Base-by-base conservation (phyloP, 1,140 invertebrate species). In the Gonioctena quinquepunctata region DNA sequence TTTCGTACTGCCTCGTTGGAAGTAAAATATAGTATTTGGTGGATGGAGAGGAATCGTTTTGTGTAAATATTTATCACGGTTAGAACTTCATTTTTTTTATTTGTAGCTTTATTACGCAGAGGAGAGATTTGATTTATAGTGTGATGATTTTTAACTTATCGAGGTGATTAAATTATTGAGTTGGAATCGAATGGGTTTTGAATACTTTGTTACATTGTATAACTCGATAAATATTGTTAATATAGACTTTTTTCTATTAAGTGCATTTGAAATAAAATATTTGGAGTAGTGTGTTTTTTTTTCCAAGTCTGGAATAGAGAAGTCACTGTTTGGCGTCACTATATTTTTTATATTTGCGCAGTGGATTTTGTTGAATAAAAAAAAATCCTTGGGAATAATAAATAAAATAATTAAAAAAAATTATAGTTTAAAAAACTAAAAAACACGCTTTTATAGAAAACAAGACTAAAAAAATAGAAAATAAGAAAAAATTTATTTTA, bases 241-340 rank as follows among this genome's bases (percentile, higher is more conserved):
- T 42, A 62, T 62, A 16, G 60, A 62, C 60, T 62, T 62, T n/a
- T n/a, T 62, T 62, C 19, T 62, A 62, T 62, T 62, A 62, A 62
- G 26, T 48, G 23, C 25, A 27, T 62, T 62, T 33, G 33, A 62
- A 62, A 42, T 42, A 62, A 62, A 62, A 33, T 62, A 62, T 62
- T 19, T 33, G 21, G 16, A 21, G 52, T 8, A 54, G 6, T 42
- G 33, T 42, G 33, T 3, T 23, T 23, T 54, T 6, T 16, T 54
- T 54, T 7, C n/a, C 2, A 23, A n/a, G n/a, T n/a, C n/a, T n/a
- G n/a, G n/a, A n/a, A n/a, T n/a, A n/a, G n/a, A n/a, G n/a, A n/a
- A n/a, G n/a, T n/a, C n/a, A n/a, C n/a, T n/a, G n/a, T n/a, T n/a
- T n/a, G n/a, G n/a, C n/a, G n/a, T n/a, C n/a, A n/a, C n/a, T n/a